These are phyloP conservation scores for Rhynchotus rufescens DNA, from an alignment of 2,797 vertebrate species.

Conservation along the genomic window DNA sequence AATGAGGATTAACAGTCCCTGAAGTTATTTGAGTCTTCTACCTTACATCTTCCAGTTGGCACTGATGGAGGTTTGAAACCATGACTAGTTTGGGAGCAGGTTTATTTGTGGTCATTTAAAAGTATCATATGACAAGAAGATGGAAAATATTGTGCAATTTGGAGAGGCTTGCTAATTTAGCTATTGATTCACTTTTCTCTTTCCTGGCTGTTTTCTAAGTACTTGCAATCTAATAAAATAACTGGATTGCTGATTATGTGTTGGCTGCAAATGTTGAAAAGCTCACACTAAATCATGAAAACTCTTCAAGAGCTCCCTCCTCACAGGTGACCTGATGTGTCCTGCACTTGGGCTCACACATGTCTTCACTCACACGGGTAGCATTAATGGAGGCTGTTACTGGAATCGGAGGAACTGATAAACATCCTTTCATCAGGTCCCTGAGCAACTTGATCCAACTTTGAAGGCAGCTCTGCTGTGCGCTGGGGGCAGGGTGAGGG, in stretches of 20 bases:
- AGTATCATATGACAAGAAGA: not conserved
- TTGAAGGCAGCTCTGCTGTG: not conserved
- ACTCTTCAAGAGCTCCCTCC: not conserved
- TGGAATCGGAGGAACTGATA: not conserved
- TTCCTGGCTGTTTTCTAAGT: not conserved
- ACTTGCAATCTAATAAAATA: not conserved
- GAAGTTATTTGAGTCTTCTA: not conserved
- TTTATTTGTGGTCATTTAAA: not conserved
- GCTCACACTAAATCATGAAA: not conserved
- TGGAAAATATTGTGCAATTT: conserved; percentile 28
- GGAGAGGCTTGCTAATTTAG: not conserved
- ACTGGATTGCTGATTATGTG: not conserved
- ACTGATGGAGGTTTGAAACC: not conserved
- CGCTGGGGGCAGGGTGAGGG: not conserved
- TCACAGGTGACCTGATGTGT: not conserved
- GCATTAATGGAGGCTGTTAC: not conserved
- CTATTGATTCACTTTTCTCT: not conserved
- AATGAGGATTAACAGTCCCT: not conserved
- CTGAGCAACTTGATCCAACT: not conserved
- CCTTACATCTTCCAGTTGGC: not conserved
- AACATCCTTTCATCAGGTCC: not conserved
- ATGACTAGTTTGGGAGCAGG: not conserved
- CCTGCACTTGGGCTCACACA: not conserved
- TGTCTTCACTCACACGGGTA: not conserved
- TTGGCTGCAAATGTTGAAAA: not conserved